Evolutionary conservation across 2,888 invertebrate genomes (phyloP), one percentile per base, ranked within the genome.

Genomic region (Cryptophagus acutangulus): DNA sequence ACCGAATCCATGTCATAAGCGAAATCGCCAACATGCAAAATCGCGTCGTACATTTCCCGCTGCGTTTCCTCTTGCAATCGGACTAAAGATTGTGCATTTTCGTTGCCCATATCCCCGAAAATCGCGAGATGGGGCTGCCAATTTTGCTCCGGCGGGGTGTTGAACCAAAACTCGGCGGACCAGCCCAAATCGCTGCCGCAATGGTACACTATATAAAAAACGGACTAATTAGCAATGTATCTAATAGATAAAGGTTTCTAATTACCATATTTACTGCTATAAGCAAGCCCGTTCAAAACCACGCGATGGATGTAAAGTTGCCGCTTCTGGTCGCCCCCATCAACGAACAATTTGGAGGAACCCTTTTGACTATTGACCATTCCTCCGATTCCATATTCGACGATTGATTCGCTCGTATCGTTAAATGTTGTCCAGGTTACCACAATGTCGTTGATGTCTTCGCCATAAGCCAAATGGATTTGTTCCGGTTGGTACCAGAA

Each of bases 21-120:
- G 71, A 94, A 91, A 74, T 95, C 95, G 0, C 93, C 93, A 28
- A 93, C 88, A 71, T 95, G 95, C 38, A 95, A 75, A 38, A 91
- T 79, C 40, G 87, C 80, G 74, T 95, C 91, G 67, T 90, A 92
- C 63, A 81, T 69, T 6, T 81, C 84, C 29, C 77, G 73, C 59
- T 91, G 84, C 0, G 87, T 78, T 61, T 95, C 93, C 55, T 85
- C 76, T 70, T 93, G 91, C 4, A 97, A 70, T 46, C 87, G 77
- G 0, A 84, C 78, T 38, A 96, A 72, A 1, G 94, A 89, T 54
- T 87, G 84, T 1, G 93, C 91, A 70, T 95, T 95, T 52, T 81
- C 82, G 64, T 87, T 88, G 17, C 96, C 96, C 85, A 97, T 82
- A 66, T 96, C 96, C 0, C 96, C 96, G 62, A 82, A 95, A 54